Evolutionary conservation across 2,888 invertebrate genomes (phyloP).

Genomic region (Xestoiulus laeticollis): DNA sequence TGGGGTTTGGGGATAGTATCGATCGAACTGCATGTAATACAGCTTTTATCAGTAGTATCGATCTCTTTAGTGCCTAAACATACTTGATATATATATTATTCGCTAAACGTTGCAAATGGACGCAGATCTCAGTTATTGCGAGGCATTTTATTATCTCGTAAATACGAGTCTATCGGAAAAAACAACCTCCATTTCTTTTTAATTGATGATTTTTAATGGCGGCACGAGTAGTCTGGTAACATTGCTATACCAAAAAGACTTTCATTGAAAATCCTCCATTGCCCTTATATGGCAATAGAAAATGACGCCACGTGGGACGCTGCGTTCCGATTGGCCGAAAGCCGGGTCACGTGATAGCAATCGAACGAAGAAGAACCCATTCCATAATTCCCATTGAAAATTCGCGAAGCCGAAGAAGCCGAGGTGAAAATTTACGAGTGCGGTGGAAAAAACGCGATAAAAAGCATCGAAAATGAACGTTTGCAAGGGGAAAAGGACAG

Average conservation of each 20-base stretch:
- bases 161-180: background rate
- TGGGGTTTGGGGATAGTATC: too few relatives aligned
- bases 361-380: constrained; percentile 36
- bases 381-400: constrained; percentile 34
- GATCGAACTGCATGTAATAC: too few relatives aligned
- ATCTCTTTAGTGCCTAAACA: background rate
- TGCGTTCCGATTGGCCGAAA: background rate
- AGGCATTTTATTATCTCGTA: background rate
- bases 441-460: constrained; percentile 11
- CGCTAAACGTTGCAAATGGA: background rate
- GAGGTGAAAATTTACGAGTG: constrained; percentile 34
- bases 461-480: constrained; percentile 2
- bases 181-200: background rate
- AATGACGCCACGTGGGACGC: constrained; percentile 42
- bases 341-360: background rate
- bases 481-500: background rate
- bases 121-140: background rate
- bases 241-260: background rate
- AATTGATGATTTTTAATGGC: constrained; percentile 10
- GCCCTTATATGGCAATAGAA: constrained; percentile 35
- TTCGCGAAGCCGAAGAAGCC: constrained; percentile 15
- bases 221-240: background rate
- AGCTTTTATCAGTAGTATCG: too few relatives aligned
- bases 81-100: background rate
- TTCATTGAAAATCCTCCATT: constrained; percentile 44